Evolutionary conservation across 2,113 vertebrate genomes (phyloP), one percentile per base, ranked within the genome.

Genomic region (Probosciger aterrimus): DNA sequence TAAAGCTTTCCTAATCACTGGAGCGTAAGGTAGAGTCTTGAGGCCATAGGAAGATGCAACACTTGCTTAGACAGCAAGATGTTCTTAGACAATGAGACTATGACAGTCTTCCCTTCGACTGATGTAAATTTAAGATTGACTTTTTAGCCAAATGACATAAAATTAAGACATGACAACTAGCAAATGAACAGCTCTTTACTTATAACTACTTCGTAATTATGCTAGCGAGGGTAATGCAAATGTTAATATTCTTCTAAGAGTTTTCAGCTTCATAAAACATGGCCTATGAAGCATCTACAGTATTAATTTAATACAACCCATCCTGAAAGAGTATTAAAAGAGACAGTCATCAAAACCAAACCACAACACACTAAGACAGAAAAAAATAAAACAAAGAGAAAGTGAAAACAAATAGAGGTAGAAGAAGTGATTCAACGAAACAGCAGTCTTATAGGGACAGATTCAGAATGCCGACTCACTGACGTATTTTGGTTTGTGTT

Each of bases 221-320:
- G 30, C 50, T 71, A 84, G 37, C 5, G 2, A 91, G 46, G 18
- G 30, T 49, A 90, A 79, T 68, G 78, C 67, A 90, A 88, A 92
- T 59, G 68, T 49, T 89, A 43, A 88, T 94, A 84, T 49, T 74
- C 79, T 70, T 84, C 70, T 70, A 53, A 44, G 70, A 88, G 79
- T 78, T 69, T 84, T 67, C n/a, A 74, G 77, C 59, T 89, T 82
- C 65, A 82, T 17, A 84, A 93, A 92, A 70, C 33, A 43, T 8
- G 31, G 44, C 27, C 46, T 70, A 43, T 35, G 68, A 90, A 86
- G 59, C 39, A 17, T 11, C 87, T 82, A 41, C n/a, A 75, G 15
- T n/a, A 74, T 76, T 81, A 87, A 96, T 76, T 88, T 86, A 90
- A 87, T 25, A 92, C 39, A 87, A 90, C 10, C 63, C 81, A 81